Conservation (phyloP, 2,113 vertebrate genomes). For the Cairina moschata region DNA sequence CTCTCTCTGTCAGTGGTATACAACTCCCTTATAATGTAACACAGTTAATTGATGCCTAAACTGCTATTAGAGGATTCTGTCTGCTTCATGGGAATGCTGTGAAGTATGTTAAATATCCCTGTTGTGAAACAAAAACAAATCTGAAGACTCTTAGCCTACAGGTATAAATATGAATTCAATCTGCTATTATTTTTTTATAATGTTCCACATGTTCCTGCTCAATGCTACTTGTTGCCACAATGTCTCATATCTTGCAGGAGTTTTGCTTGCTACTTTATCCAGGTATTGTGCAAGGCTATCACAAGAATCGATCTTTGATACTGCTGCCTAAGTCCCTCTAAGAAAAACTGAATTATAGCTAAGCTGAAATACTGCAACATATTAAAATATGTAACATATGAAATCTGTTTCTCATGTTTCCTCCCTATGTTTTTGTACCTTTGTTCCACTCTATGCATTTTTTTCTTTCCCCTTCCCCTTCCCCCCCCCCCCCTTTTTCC, state of each 20-base stretch:
- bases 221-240: background rate
- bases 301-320: background rate
- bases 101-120: background rate
- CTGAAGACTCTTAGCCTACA: background rate
- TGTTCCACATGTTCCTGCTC: background rate
- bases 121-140: background rate
- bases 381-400: background rate
- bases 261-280: background rate
- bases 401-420: background rate
- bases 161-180: background rate
- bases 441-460: background rate
- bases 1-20: background rate
- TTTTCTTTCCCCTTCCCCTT: too few relatives aligned
- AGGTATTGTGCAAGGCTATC: background rate
- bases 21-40: background rate
- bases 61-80: background rate
- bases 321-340: background rate
- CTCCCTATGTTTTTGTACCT: background rate
- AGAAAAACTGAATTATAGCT: background rate
- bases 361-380: background rate
- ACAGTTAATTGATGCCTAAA: background rate
- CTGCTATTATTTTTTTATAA: background rate
- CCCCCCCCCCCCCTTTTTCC: too few relatives aligned
- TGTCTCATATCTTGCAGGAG: background rate
- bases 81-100: background rate